phyloP scores from a whole-genome alignment of 2,113 vertebrate species.

The Indicator indicator region DNA sequence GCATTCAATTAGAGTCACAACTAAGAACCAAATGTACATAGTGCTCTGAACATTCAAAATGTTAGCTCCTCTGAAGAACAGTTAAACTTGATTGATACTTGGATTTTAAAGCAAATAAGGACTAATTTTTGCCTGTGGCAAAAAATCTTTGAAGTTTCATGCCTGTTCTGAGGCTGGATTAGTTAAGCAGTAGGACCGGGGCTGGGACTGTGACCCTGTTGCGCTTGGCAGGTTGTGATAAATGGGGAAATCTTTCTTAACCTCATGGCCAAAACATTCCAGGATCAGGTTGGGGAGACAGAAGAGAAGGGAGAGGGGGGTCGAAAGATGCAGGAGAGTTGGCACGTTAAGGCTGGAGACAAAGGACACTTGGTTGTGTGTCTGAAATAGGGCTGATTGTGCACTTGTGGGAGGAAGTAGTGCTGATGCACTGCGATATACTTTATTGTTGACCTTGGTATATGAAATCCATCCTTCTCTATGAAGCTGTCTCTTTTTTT shows the following conservation, averaged over 20 bases:
- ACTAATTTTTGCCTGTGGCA: slow-evolving; percentile 71
- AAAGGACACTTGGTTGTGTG: slow-evolving; percentile 25
- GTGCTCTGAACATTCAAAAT: background rate
- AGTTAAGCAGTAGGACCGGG: slow-evolving; percentile 55
- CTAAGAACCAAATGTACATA: background rate
- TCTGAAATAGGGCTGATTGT: background rate
- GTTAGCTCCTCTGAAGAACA: slow-evolving; percentile 7
- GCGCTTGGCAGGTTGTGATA: slow-evolving; percentile 78
- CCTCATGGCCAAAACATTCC: slow-evolving; percentile 76
- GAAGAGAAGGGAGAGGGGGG: background rate
- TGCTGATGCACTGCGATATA: background rate
- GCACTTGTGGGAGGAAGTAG: background rate
- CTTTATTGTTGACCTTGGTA: background rate
- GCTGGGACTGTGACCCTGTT: slow-evolving; percentile 68
- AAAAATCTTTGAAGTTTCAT: slow-evolving; percentile 74
- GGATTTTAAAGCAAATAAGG: slow-evolving; percentile 72
- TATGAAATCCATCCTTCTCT: background rate
- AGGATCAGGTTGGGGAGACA: slow-evolving; percentile 47
- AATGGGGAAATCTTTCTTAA: slow-evolving; percentile 77
- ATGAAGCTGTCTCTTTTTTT: background rate
- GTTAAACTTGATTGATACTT: slow-evolving; percentile 73
- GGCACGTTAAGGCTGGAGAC: background rate
- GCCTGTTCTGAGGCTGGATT: slow-evolving; percentile 62
- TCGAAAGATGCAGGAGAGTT: background rate
- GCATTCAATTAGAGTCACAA: slow-evolving; percentile 15